Conservation (phyloP, 2,113 vertebrate species). For the Columbina picui region DNA sequence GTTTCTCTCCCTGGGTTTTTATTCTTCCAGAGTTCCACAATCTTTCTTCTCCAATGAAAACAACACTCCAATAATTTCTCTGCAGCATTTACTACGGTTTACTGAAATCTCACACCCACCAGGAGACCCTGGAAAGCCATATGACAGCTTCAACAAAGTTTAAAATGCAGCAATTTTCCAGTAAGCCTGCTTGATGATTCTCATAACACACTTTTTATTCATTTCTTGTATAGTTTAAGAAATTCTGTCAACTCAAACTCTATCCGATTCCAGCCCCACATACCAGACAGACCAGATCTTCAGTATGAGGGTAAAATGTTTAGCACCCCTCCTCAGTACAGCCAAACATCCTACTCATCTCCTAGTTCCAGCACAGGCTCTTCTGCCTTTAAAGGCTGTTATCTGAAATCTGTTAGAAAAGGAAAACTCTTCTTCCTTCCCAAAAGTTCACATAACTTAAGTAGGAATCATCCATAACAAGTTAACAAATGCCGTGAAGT, state of each 20-base stretch:
- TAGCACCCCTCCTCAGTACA: not conserved
- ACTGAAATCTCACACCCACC: not conserved
- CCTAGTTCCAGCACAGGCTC: not conserved
- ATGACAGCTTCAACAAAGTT: not conserved
- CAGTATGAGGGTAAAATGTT: not conserved
- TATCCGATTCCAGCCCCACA: not conserved
- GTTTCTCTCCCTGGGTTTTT: not conserved
- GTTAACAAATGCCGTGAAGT: not conserved
- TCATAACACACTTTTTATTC: not conserved
- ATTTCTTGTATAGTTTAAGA: not conserved
- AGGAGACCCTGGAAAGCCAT: not conserved
- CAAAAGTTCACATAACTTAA: not conserved
- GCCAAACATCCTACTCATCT: not conserved
- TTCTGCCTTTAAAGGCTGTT: not conserved
- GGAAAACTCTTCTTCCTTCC: not conserved
- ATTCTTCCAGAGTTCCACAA: not conserved
- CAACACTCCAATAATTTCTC: not conserved
- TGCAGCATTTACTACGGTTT: not conserved
- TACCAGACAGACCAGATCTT: not conserved
- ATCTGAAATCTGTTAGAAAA: not conserved
- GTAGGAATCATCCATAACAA: not conserved
- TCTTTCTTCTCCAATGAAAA: not conserved
- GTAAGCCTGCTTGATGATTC: not conserved
- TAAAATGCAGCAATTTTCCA: not conserved
- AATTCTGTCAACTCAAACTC: not conserved